A percentile compares a stretch with the other conserved stretches of the same genome.
phyloP scores from a whole-genome alignment of 2,797 vertebrate species.

The Echiichthys vipera region DNA sequence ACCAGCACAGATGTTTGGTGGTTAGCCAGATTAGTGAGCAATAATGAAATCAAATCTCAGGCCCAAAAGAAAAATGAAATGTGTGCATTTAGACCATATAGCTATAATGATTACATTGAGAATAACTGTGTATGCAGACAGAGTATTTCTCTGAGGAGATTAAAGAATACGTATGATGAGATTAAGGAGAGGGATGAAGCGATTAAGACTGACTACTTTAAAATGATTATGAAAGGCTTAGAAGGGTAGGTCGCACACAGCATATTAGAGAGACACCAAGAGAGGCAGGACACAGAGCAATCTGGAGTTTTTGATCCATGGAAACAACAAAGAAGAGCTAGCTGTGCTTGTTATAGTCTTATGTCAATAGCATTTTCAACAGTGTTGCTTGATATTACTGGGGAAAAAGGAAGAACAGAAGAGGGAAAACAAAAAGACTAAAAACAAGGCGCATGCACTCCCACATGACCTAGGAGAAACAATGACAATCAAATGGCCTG shows the following conservation, averaged over 20 bases:
- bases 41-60: slow-evolving; percentile 70
- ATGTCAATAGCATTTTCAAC: slow-evolving; percentile 75
- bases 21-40: slow-evolving; percentile 68
- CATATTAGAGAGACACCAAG: slow-evolving; percentile 73
- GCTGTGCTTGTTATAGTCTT: slow-evolving; percentile 75
- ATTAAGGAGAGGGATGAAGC: slow-evolving; percentile 81
- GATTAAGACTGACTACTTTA: slow-evolving; percentile 85
- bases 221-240: slow-evolving; percentile 85
- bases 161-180: slow-evolving; percentile 85
- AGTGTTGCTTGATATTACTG: slow-evolving; percentile 71
- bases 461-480: slow-evolving; percentile 81
- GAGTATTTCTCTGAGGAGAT: slow-evolving; percentile 79
- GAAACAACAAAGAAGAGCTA: slow-evolving; percentile 77
- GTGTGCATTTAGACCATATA: slow-evolving; percentile 67
- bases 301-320: slow-evolving; percentile 77
- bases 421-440: slow-evolving; percentile 71
- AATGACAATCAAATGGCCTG: slow-evolving; percentile 84
- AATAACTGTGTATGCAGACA: slow-evolving; percentile 70
- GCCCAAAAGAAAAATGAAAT: slow-evolving; percentile 62
- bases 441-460: slow-evolving; percentile 76
- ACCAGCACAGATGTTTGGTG: slow-evolving; percentile 61
- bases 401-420: slow-evolving; percentile 64
- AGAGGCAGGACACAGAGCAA: slow-evolving; percentile 76
- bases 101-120: slow-evolving; percentile 72
- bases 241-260: slow-evolving; percentile 67